Percentiles rank a stretch among this genome's conserved stretches.
phyloP scores from a whole-genome alignment of 92 coral and sea anemone species.

The Heliopora coerulea region DNA sequence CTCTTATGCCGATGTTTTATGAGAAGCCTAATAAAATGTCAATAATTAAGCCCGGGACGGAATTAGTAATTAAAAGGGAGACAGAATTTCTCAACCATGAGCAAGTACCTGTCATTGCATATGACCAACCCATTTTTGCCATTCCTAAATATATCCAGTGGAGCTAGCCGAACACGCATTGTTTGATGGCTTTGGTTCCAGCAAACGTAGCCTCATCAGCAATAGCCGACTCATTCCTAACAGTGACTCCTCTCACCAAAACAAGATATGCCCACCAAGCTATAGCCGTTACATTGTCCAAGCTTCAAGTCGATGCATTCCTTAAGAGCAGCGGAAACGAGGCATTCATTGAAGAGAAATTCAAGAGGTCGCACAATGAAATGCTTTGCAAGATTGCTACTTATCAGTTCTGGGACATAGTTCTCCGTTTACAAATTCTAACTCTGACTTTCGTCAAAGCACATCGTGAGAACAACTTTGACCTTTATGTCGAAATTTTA shows the following conservation, averaged over 20 bases:
- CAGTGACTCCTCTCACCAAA: constrained; percentile 2
- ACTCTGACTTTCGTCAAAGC: constrained; percentile 54
- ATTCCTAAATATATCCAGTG: too few species aligned
- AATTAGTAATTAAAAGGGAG: too few species aligned
- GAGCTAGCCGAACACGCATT: too few species aligned
- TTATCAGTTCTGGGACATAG: constrained; percentile 4
- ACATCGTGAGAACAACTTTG: constrained; percentile 62
- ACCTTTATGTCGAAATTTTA: constrained; percentile 50
- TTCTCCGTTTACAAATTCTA: constrained; percentile 24
- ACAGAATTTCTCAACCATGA: too few species aligned
- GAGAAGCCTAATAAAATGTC: too few species aligned
- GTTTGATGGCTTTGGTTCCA: too few species aligned
- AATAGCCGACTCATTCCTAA: constrained; percentile 8
- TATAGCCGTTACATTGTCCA: background rate
- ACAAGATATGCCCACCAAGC: background rate
- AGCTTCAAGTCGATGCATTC: background rate
- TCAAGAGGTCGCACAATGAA: background rate
- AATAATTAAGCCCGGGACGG: too few species aligned
- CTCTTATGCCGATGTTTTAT: too few species aligned
- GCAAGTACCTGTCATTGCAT: too few species aligned
- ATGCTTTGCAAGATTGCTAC: background rate
- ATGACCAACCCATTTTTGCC: too few species aligned
- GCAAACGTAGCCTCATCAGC: too few species aligned
- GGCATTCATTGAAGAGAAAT: background rate
- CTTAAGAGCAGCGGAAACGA: background rate